These are phyloP conservation scores for Tenualosa ilisha DNA, from an alignment of 2,797 vertebrate species.

Conservation along the genomic window DNA sequence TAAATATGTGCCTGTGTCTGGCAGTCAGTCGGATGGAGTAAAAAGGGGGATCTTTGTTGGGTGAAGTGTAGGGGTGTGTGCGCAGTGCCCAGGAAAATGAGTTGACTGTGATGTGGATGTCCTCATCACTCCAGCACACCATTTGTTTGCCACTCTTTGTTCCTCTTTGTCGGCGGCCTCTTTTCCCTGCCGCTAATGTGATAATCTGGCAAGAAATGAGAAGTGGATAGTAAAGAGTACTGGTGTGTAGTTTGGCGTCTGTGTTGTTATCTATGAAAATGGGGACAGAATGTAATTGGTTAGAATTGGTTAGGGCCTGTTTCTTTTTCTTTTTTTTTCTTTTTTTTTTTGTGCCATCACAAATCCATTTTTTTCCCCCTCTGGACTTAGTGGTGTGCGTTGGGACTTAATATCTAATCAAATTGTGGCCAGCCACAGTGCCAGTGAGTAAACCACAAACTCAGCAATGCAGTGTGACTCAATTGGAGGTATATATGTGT, in stretches of 20 bases:
- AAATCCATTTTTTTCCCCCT: background rate
- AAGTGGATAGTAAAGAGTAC: background rate
- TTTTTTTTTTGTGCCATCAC: background rate
- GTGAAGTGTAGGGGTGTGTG: slow-evolving; percentile 5
- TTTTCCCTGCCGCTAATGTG: slow-evolving; percentile 5
- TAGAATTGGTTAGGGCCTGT: background rate
- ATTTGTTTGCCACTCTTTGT: background rate
- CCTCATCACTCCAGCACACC: background rate
- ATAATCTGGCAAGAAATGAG: background rate
- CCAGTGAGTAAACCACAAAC: background rate
- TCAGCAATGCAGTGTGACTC: background rate
- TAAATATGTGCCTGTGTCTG: background rate
- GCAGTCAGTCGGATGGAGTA: background rate
- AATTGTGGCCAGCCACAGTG: background rate
- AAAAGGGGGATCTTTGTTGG: background rate
- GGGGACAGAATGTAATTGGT: background rate
- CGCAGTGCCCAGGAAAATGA: background rate
- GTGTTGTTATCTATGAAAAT: background rate
- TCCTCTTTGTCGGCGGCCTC: background rate
- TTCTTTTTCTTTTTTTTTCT: no score
- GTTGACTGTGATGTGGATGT: background rate
- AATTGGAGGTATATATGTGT: background rate
- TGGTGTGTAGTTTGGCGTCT: background rate
- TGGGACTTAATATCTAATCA: background rate
- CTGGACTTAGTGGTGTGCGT: background rate